phyloP scores from a whole-genome alignment of 2,888 invertebrate genomes.

The Tineola bisselliella region DNA sequence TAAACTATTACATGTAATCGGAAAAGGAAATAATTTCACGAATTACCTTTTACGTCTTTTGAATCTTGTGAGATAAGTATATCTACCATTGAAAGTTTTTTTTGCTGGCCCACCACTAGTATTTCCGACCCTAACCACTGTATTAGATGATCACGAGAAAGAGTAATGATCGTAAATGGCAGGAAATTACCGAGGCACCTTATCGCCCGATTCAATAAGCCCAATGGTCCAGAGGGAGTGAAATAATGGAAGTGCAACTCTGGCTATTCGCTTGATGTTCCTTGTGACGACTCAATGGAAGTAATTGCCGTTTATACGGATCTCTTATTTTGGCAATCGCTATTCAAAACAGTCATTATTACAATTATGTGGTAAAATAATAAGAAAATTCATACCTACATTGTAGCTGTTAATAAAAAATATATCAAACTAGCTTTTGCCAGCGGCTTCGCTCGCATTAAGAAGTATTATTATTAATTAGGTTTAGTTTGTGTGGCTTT shows the following conservation, averaged over 20 bases:
- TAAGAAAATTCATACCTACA: too few species aligned
- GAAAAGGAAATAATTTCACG: constrained; percentile 31
- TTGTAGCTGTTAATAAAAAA: too few species aligned
- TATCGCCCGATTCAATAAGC: constrained; percentile 65
- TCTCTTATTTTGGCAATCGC: constrained; percentile 24
- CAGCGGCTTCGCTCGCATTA: too few species aligned
- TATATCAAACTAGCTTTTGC: too few species aligned
- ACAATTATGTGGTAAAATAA: too few species aligned
- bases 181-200: constrained; percentile 63
- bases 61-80: constrained; percentile 5
- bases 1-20: constrained; percentile 20
- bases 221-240: constrained; percentile 41
- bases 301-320: constrained; percentile 51
- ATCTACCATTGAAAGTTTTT: constrained; percentile 19
- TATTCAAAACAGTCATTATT: background rate
- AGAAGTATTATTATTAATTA: too few species aligned
- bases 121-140: constrained; percentile 30
- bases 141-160: constrained; percentile 41
- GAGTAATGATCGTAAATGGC: constrained; percentile 61
- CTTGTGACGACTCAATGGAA: constrained; percentile 38
- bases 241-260: constrained; percentile 63
- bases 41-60: constrained; percentile 21
- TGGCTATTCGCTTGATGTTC: constrained; percentile 38
- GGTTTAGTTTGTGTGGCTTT: too few species aligned
- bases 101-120: constrained; percentile 27